phyloP scores from a whole-genome alignment of 2,797 vertebrate genomes.

The Premnoplex brunnescens region DNA sequence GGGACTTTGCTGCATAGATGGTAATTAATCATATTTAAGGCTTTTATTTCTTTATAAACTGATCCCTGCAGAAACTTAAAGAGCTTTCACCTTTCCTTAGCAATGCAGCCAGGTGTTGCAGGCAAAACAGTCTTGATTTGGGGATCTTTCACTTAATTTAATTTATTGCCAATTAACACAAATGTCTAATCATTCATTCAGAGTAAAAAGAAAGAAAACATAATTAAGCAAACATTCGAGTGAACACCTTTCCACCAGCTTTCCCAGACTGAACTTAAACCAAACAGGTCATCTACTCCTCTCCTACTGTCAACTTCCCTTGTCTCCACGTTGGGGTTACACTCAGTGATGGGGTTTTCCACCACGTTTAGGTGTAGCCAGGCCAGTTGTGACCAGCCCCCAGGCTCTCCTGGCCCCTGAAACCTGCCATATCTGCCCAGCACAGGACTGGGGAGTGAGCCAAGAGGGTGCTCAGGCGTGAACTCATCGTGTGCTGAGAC shows the following conservation, averaged over 20 bases:
- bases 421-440: not conserved
- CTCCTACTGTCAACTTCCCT: not conserved
- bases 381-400: not conserved
- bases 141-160: not conserved
- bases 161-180: not conserved
- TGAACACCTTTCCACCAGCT: not conserved
- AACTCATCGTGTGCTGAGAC: not conserved
- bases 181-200: not conserved
- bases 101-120: not conserved
- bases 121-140: not conserved
- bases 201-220: not conserved
- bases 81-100: not conserved
- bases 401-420: not conserved
- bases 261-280: not conserved
- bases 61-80: conserved; percentile 58
- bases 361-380: accelerated
- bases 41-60: conserved; percentile 26
- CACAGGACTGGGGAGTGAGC: not conserved
- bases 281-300: not conserved
- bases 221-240: not conserved
- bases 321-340: not conserved
- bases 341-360: not conserved
- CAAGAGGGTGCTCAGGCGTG: not conserved
- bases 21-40: conserved; percentile 35
- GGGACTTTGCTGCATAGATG: not conserved